Evolutionary conservation across 2,113 vertebrate genomes (phyloP).

Genomic region (Dromaius novaehollandiae): DNA sequence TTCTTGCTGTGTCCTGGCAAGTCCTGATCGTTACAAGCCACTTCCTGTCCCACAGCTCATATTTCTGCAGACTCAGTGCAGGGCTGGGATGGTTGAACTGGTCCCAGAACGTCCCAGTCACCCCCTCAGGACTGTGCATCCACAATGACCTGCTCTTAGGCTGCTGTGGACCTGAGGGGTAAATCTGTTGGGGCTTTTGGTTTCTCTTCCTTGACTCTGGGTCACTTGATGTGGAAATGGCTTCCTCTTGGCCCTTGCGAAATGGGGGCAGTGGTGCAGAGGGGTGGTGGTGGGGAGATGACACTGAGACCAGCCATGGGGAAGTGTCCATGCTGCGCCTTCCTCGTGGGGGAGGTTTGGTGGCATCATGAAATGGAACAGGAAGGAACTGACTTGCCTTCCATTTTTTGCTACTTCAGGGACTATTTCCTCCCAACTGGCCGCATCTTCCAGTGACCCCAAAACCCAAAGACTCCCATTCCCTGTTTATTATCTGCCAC

Average conservation of each 20-base stretch:
- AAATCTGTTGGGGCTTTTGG: background rate
- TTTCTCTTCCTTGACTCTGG: background rate
- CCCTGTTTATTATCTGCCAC: background rate
- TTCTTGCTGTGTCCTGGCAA: background rate
- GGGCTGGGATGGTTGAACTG: background rate
- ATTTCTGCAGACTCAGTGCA: background rate
- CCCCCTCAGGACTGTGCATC: background rate
- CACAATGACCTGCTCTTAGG: rapidly evolving
- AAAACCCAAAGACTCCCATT: background rate
- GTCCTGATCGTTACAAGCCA: background rate
- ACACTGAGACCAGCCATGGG: background rate
- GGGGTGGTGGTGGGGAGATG: background rate
- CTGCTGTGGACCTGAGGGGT: background rate
- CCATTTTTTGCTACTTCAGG: background rate
- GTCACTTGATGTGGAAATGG: constrained; percentile 22
- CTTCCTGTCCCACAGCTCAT: background rate
- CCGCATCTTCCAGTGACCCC: background rate
- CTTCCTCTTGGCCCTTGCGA: background rate
- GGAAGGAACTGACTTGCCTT: background rate
- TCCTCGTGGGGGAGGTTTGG: background rate
- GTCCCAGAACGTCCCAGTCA: background rate
- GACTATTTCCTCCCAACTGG: background rate
- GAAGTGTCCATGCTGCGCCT: background rate
- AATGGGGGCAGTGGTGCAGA: background rate
- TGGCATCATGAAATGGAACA: background rate